Evolutionary conservation across 2,797 vertebrate genomes (phyloP), one percentile per base, ranked within the genome.

Genomic region (Helicolenus hilgendorfi): DNA sequence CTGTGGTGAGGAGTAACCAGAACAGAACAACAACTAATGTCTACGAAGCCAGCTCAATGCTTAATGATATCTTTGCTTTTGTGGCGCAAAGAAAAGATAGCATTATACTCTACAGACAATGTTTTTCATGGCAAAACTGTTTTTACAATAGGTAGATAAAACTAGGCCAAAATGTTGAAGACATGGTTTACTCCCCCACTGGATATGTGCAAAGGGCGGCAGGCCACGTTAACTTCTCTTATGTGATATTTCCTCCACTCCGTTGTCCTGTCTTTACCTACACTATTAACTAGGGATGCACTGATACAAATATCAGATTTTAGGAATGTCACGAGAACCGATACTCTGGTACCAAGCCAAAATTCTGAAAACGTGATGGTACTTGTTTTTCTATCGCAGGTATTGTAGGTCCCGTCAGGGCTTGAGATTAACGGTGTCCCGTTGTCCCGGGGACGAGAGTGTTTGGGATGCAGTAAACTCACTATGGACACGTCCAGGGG

Each of bases 41-140:
- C 41, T 45, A 56, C 62, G 77, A 79, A 85, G 67, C 15, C 58
- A 62, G 9, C 18, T 60, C 29, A n/a, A 0, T 77, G 63, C 60
- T 65, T 71, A 75, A 85, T 79, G 49, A 84, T 81, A 49, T 33
- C 1, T 81, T 65, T 87, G 53, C 65, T 79, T 89, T 77, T 79
- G 56, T 65, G 71, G 20, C 36, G 62, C n/a, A 72, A 82, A 77
- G 22, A 76, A 64, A 36, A 36, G 3, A 70, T 15, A 68, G 33
- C 9, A 49, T 24, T 35, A 68, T 49, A 67, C 20, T 72, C 22
- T 45, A 29, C 18, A 53, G n/a, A 67, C 2, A n/a, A 68, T 65
- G n/a, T 22, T 70, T 79, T 67, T 33, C 20, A 8, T 38, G 68
- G 14, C 11, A 77, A 60, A 31, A 71, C 6, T 6, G 38, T 38